These are phyloP conservation scores for Archocentrus centrarchus DNA, from an alignment of 2,113 vertebrate species.

Conservation along the genomic window DNA sequence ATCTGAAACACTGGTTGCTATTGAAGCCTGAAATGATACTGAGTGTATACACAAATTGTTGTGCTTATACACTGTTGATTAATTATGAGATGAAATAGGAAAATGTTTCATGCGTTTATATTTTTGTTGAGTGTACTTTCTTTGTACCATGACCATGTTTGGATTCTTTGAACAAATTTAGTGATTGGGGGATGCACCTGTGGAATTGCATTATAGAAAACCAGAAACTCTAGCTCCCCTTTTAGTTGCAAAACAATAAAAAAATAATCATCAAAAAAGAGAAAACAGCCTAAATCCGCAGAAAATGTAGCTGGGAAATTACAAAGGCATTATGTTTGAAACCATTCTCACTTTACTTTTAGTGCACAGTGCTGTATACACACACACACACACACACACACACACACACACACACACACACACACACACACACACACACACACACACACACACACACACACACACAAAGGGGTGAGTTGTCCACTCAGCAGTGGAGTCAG, in stretches of 20 bases:
- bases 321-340: neutral
- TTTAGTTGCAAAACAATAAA: neutral
- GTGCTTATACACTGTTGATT: too few species aligned
- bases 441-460: neutral
- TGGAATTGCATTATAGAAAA: neutral
- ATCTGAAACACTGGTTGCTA: too few species aligned
- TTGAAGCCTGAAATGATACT: too few species aligned
- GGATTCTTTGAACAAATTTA: neutral
- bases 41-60: too few species aligned
- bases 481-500: conserved; percentile 61
- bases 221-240: neutral
- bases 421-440: neutral
- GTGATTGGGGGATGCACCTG: neutral
- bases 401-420: conserved; percentile 10
- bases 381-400: conserved; percentile 11
- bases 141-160: neutral
- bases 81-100: too few species aligned
- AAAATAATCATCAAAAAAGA: neutral
- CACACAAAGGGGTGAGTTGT: conserved; percentile 17
- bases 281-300: neutral
- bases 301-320: neutral
- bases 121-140: too few species aligned
- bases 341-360: neutral
- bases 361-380: neutral
- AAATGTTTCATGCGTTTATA: too few species aligned